Conservation (phyloP, 2,797 vertebrate genomes). For the Percopsis omiscomaycus region DNA sequence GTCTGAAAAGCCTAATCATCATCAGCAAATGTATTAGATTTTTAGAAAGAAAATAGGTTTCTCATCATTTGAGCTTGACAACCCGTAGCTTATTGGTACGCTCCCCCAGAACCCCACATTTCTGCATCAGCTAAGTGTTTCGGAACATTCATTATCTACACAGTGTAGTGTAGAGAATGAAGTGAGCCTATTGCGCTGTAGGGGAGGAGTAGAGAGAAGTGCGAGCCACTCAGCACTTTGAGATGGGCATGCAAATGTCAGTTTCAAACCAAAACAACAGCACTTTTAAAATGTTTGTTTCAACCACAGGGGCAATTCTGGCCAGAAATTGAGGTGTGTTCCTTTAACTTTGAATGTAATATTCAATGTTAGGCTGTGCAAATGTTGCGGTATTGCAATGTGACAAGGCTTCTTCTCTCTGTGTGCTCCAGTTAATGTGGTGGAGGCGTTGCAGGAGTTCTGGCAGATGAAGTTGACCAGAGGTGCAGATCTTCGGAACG, state of each 20-base stretch:
- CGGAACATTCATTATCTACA: too few relatives aligned
- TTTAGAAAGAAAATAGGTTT: neutral
- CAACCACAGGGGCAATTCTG: too few relatives aligned
- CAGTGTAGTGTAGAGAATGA: too few relatives aligned
- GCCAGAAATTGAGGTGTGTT: too few relatives aligned
- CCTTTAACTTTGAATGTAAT: too few relatives aligned
- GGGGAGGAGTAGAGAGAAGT: too few relatives aligned
- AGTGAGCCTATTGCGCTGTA: too few relatives aligned
- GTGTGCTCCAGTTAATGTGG: constrained; percentile 87
- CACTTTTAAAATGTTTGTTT: too few relatives aligned
- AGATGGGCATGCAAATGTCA: too few relatives aligned
- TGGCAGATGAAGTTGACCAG: constrained; percentile 99
- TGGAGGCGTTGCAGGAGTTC: constrained; percentile 97
- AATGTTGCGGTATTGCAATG: neutral
- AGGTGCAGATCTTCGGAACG: constrained; percentile 92
- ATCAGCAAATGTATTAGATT: neutral
- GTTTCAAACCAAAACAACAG: neutral
- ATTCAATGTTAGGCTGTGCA: neutral
- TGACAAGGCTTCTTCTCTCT: constrained; percentile 16
- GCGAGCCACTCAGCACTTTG: too few relatives aligned
- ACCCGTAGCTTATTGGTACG: neutral
- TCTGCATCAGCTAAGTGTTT: too few relatives aligned
- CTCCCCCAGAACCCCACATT: too few relatives aligned
- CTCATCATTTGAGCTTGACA: neutral
- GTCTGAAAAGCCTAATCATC: neutral